These are phyloP conservation scores for Aporrectodea caliginosa DNA, from an alignment of 1,140 invertebrate species.

Conservation along the genomic window DNA sequence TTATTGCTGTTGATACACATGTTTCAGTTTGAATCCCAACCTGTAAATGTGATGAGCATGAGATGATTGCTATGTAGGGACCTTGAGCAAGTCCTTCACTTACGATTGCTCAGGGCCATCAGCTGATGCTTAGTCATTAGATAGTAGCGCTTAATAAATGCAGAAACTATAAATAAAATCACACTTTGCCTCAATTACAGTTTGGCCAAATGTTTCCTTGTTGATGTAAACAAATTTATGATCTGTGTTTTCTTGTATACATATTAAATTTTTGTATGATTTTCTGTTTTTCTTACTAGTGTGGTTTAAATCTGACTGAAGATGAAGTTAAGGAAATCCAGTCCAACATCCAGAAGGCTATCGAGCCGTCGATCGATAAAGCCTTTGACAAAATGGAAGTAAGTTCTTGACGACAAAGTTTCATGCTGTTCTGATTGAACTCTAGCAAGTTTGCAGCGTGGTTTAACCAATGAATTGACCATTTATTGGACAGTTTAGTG, in stretches of 20 bases:
- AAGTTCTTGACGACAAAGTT: background rate
- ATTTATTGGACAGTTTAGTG: background rate
- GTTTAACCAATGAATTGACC: background rate
- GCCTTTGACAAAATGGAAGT: background rate
- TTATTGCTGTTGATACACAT: too few species aligned
- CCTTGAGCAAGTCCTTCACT: too few species aligned
- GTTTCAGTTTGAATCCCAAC: too few species aligned
- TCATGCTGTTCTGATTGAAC: too few species aligned
- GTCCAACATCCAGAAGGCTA: background rate
- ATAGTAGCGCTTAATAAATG: background rate
- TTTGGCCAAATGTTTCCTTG: too few species aligned
- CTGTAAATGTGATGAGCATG: too few species aligned
- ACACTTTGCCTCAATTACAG: background rate
- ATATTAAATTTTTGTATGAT: background rate
- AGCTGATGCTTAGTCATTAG: background rate
- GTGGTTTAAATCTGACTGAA: background rate
- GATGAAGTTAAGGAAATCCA: background rate
- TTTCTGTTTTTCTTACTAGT: background rate
- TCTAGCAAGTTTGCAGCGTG: too few species aligned
- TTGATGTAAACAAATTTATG: too few species aligned
- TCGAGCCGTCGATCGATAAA: background rate
- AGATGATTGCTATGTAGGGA: too few species aligned
- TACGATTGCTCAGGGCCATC: too few species aligned
- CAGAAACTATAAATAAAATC: background rate
- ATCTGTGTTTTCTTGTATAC: too few species aligned